A percentile compares a stretch with the other conserved stretches of the same genome.
These are phyloP conservation scores for Spilogale gracilis DNA, from an alignment of 2,113 vertebrate genomes.

Conservation along the genomic window DNA sequence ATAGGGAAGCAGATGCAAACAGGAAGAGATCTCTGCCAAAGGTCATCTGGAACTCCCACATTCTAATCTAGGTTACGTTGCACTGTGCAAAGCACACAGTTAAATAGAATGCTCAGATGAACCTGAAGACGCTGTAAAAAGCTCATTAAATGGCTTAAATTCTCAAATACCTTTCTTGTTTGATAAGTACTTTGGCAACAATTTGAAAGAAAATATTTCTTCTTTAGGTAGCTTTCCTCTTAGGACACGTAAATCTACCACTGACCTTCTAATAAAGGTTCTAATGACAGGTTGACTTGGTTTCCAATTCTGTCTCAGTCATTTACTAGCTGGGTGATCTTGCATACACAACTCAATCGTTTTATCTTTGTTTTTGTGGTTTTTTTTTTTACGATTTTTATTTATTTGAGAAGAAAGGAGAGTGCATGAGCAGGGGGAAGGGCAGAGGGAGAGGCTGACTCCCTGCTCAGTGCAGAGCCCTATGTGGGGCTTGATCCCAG, in stretches of 20 bases:
- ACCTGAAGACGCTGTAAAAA: constrained; percentile 19
- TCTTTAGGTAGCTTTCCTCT: constrained; percentile 49
- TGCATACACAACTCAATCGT: background rate
- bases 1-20: background rate
- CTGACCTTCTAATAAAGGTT: background rate
- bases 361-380: too few relatives aligned
- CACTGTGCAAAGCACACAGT: background rate
- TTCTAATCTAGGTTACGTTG: background rate
- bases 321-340: background rate
- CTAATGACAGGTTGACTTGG: constrained; percentile 25
- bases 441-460: background rate
- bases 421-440: background rate
- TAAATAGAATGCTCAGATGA: background rate
- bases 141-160: constrained; percentile 9
- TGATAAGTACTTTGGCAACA: constrained; percentile 22
- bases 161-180: background rate
- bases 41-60: constrained; percentile 29
- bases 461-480: background rate
- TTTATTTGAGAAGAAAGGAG: background rate
- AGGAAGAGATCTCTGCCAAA: background rate
- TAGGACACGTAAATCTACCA: background rate
- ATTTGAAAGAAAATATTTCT: constrained; percentile 33
- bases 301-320: constrained; percentile 7
- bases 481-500: rapidly evolving
- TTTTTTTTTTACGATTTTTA: background rate